Percentiles rank a stretch among this genome's conserved stretches.
These are phyloP conservation scores for Oenanthe oenanthe DNA, from an alignment of 2,113 vertebrate genomes.

Conservation along the genomic window DNA sequence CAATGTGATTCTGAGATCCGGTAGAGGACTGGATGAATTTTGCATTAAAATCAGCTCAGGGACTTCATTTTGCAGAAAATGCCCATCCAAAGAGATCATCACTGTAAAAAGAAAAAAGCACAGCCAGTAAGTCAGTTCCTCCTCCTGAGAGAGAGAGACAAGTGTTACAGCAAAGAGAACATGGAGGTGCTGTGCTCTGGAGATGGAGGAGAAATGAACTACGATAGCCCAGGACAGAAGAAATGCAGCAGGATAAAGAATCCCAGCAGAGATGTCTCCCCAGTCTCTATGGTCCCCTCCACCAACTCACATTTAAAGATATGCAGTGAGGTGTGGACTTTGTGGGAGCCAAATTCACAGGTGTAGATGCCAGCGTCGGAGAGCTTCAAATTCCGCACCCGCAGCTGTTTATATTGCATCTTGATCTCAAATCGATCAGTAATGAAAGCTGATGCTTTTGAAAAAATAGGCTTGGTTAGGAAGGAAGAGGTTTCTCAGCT, in stretches of 20 bases:
- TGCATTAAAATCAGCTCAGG: conserved; percentile 48
- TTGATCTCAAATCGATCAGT: rapidly evolving
- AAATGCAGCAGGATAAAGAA: not conserved
- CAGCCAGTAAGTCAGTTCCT: not conserved
- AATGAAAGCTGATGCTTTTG: not conserved
- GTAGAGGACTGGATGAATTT: not conserved
- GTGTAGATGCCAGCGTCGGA: conserved; percentile 34
- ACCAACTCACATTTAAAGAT: conserved; percentile 65
- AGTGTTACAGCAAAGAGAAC: not conserved
- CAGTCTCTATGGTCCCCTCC: not conserved
- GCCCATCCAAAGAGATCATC: not conserved
- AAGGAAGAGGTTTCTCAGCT: not conserved
- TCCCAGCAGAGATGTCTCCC: not conserved
- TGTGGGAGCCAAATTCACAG: not conserved
- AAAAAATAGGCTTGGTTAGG: not conserved
- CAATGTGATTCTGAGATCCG: not conserved
- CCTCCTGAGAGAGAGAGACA: not conserved
- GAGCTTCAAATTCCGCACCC: not conserved
- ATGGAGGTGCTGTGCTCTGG: not conserved
- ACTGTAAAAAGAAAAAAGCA: conserved; percentile 14
- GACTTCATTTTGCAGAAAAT: conserved; percentile 17
- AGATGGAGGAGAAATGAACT: not conserved
- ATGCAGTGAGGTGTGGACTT: not conserved
- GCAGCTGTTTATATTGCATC: not conserved
- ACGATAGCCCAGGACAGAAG: not conserved